Evolutionary conservation across 2,888 invertebrate genomes (phyloP), one percentile per base, ranked within the genome.

Genomic region (Eupithecia subfuscata): DNA sequence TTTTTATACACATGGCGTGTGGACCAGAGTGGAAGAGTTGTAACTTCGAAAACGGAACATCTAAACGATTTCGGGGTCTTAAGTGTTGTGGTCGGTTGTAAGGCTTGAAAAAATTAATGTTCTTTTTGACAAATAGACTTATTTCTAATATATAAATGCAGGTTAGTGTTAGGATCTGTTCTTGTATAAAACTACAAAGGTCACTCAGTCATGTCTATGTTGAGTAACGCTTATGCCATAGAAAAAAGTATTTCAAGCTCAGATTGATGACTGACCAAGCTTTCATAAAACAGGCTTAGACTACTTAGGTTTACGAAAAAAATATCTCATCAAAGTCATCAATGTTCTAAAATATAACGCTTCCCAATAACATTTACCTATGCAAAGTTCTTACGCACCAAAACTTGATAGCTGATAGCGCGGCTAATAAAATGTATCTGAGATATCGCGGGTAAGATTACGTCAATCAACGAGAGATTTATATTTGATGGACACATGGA

Each of bases 401-500:
- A 64, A 64, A 9, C 64, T 16, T 64, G 18, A 60, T 60, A 60
- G 22, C 25, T 60, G 25, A 60, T 60, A 25, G 60, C 60, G 60
- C 60, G 25, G 60, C 60, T 37, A 67, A 37, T 37, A 67, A 30
- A 34, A 18, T 18, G 34, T 34, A 6, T 30, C 63, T 11, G 40
- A 40, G 65, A 67, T 40, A 64, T 12, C 22, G 22, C 37, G 37
- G 12, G n/a, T 37, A 37, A 67, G 65, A 67, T 37, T 40, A 67
- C 37, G 65, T 67, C 65, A 12, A 40, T 67, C 65, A 67, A 67
- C 65, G 65, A 40, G 12, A 67, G 65, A 67, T 67, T 67, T 67
- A 60, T 60, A 40, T 67, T 65, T 70, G 45, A 74, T 70, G 67
- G 69, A 72, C 70, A 71, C 69, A 65, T 71, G 69, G 72, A 78